These are phyloP conservation scores for Ophioninae sp. DNA, from an alignment of 2,888 invertebrate species.

Conservation along the genomic window DNA sequence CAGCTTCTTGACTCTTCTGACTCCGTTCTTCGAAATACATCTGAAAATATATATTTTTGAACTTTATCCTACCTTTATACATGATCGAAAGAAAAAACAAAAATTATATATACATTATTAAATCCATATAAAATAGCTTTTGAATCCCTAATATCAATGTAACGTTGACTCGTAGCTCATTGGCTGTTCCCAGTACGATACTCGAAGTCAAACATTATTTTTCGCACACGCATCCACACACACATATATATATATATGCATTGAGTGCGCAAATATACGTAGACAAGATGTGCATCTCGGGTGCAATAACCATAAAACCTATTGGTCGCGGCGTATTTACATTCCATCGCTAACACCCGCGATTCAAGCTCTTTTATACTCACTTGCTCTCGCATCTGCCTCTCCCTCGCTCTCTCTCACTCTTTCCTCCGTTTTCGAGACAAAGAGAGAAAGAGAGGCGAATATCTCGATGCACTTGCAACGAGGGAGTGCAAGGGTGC, in stretches of 20 bases:
- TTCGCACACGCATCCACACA: neutral
- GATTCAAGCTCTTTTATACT: conserved; percentile 52
- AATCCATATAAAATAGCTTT: neutral
- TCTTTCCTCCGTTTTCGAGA: conserved; percentile 8
- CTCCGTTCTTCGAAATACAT: too few species aligned
- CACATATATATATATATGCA: neutral
- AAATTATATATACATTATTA: neutral
- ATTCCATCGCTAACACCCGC: conserved; percentile 70
- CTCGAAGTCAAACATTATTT: neutral
- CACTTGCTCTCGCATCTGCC: conserved; percentile 15
- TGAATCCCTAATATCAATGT: neutral
- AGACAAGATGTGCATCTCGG: conserved; percentile 58
- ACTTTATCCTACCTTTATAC: too few species aligned
- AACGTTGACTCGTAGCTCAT: neutral
- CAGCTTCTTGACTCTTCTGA: too few species aligned
- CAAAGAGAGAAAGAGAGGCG: conserved; percentile 22
- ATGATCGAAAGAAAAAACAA: too few species aligned
- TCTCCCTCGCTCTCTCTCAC: conserved; percentile 6
- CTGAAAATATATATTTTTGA: too few species aligned
- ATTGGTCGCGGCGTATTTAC: conserved; percentile 73
- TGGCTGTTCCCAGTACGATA: neutral
- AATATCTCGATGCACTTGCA: conserved; percentile 32
- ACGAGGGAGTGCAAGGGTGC: conserved; percentile 28
- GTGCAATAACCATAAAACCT: conserved; percentile 73
- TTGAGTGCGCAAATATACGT: neutral